Evolutionary conservation across 2,113 vertebrate species (phyloP).

Genomic region (Tetraodon nigroviridis): DNA sequence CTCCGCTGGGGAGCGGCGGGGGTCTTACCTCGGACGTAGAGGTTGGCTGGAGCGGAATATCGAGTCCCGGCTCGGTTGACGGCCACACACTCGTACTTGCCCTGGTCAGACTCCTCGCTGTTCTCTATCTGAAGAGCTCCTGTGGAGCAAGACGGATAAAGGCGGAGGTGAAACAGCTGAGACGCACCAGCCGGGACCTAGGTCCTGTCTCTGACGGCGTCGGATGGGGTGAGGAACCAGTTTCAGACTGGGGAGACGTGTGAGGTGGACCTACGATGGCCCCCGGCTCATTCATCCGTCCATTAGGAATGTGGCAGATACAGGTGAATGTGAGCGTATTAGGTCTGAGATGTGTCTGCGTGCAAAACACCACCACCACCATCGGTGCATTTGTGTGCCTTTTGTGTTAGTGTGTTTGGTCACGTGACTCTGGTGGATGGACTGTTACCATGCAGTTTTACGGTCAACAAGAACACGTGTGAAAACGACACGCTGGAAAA

Average conservation of each 20-base stretch:
- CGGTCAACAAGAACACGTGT: constrained; percentile 34
- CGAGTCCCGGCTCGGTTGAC: constrained; percentile 93
- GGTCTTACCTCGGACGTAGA: constrained; percentile 95
- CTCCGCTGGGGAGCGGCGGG: background rate
- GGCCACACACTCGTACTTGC: constrained; percentile 97
- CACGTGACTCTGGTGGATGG: background rate
- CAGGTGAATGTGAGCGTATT: too few species aligned
- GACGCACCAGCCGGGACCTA: background rate
- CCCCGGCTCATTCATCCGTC: too few species aligned
- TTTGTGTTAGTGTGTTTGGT: background rate
- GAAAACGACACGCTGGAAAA: constrained; percentile 28
- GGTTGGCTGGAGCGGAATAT: constrained; percentile 94
- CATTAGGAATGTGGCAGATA: too few species aligned
- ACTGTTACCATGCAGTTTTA: constrained; percentile 57
- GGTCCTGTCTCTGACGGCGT: background rate
- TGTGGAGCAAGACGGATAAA: constrained; percentile 62
- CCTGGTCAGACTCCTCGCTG: constrained; percentile 97
- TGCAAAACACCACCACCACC: too few species aligned
- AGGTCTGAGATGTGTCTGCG: too few species aligned
- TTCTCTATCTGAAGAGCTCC: constrained; percentile 97
- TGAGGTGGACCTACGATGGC: too few species aligned
- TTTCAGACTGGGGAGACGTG: too few species aligned
- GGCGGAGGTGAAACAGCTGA: background rate
- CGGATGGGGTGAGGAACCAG: too few species aligned
- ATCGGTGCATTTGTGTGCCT: background rate